Evolutionary conservation across 1,140 invertebrate species (phyloP).

Genomic region (Drosophila seguyi): DNA sequence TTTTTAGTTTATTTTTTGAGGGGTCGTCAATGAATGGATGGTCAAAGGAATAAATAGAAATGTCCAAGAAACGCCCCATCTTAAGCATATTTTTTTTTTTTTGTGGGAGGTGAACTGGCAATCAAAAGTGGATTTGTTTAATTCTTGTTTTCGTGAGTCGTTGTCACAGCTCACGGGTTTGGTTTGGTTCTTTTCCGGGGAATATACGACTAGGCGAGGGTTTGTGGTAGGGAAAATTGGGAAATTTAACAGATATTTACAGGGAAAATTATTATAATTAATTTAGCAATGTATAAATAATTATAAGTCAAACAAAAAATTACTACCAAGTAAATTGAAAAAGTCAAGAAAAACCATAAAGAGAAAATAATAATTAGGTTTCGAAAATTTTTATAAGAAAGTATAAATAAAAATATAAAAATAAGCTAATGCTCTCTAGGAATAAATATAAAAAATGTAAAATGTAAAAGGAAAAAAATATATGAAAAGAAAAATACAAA

Average conservation of each 20-base stretch:
- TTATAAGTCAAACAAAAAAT: background rate
- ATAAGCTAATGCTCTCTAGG: too few species aligned
- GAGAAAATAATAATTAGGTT: background rate
- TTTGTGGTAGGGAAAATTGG: background rate
- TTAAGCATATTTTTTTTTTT: background rate
- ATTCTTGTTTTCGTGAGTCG: slow-evolving; percentile 23
- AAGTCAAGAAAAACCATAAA: background rate
- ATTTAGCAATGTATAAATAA: background rate
- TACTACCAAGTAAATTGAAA: too few species aligned
- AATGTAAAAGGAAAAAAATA: too few species aligned
- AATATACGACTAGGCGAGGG: background rate
- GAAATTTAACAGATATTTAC: background rate
- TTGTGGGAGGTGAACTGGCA: slow-evolving; percentile 29
- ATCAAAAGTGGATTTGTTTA: slow-evolving; percentile 33
- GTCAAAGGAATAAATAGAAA: slow-evolving; percentile 53
- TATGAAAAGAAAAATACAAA: too few species aligned
- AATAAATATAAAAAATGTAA: too few species aligned
- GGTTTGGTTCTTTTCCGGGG: background rate
- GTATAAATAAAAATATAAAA: too few species aligned
- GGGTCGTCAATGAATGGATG: slow-evolving; percentile 56
- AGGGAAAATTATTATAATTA: background rate
- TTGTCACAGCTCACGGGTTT: slow-evolving; percentile 3
- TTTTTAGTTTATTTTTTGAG: slow-evolving; percentile 8
- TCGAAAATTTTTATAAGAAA: too few species aligned
- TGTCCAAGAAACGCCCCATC: slow-evolving; percentile 27